Evolutionary conservation across 2,888 invertebrate species (phyloP).

Genomic region (Drosophila picticornis): DNA sequence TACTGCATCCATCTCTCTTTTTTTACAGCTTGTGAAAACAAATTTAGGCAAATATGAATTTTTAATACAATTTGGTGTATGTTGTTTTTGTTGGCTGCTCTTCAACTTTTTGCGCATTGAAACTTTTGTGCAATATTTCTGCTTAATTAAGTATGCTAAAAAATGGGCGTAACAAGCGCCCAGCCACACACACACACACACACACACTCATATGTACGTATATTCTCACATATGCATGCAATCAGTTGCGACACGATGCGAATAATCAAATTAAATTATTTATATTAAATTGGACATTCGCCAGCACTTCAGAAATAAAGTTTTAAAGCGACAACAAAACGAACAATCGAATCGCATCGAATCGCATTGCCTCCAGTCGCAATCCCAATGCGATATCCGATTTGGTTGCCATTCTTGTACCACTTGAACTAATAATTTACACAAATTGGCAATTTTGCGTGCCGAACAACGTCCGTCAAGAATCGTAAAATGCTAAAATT

Average conservation of each 20-base stretch:
- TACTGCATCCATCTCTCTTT: neutral
- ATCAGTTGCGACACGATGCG: constrained; percentile 41
- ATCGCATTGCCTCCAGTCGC: neutral
- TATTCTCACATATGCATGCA: constrained; percentile 28
- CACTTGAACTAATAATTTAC: constrained; percentile 79
- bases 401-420: constrained; percentile 29
- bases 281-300: constrained; percentile 58
- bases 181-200: neutral
- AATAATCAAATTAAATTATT: constrained; percentile 65
- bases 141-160: constrained; percentile 75
- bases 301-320: constrained; percentile 6
- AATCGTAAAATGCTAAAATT: constrained; percentile 70
- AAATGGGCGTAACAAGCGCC: constrained; percentile 24
- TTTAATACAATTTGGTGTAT: constrained; percentile 67
- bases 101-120: constrained; percentile 57
- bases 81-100: constrained; percentile 47
- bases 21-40: constrained; percentile 51
- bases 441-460: constrained; percentile 77
- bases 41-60: constrained; percentile 79
- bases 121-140: constrained; percentile 67
- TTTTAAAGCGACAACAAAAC: constrained; percentile 18
- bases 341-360: constrained; percentile 11
- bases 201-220: neutral
- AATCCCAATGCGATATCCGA: constrained; percentile 26
- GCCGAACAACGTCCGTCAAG: constrained; percentile 68